These are phyloP conservation scores for Acrobasis repandana DNA, from an alignment of 2,888 invertebrate genomes.

Conservation along the genomic window DNA sequence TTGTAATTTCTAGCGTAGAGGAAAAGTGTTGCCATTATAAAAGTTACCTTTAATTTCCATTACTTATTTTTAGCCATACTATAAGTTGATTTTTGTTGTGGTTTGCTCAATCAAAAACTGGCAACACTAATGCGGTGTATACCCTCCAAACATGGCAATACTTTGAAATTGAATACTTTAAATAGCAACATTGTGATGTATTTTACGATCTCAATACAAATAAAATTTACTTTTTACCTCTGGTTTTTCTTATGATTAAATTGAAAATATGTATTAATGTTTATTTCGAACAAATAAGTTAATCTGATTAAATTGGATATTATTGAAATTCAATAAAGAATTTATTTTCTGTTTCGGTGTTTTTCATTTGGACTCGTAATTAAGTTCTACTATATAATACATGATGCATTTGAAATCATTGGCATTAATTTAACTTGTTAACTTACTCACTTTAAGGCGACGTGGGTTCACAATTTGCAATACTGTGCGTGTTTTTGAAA, in stretches of 20 bases:
- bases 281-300: slow-evolving; percentile 58
- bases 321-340: slow-evolving; percentile 77
- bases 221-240: slow-evolving; percentile 52
- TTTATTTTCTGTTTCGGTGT: slow-evolving; percentile 78
- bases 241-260: slow-evolving; percentile 38
- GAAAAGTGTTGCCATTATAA: no score
- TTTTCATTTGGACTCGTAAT: slow-evolving; percentile 45
- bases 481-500: no score
- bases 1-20: no score
- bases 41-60: no score
- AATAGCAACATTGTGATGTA: slow-evolving; percentile 70
- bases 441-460: no score
- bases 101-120: slow-evolving; percentile 33
- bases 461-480: no score
- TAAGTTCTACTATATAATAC: no score
- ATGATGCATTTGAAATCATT: no score
- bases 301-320: slow-evolving; percentile 79
- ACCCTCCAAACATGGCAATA: slow-evolving; percentile 57
- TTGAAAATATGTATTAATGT: slow-evolving; percentile 40
- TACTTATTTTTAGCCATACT: no score
- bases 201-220: slow-evolving; percentile 74
- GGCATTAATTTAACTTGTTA: no score
- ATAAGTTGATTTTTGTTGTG: not conserved
- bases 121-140: slow-evolving; percentile 45
- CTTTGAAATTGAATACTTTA: slow-evolving; percentile 49